Percentiles rank a stretch among this genome's conserved stretches.
Evolutionary conservation across 2,113 vertebrate genomes (phyloP).

Genomic region (Pleuronectes platessa): DNA sequence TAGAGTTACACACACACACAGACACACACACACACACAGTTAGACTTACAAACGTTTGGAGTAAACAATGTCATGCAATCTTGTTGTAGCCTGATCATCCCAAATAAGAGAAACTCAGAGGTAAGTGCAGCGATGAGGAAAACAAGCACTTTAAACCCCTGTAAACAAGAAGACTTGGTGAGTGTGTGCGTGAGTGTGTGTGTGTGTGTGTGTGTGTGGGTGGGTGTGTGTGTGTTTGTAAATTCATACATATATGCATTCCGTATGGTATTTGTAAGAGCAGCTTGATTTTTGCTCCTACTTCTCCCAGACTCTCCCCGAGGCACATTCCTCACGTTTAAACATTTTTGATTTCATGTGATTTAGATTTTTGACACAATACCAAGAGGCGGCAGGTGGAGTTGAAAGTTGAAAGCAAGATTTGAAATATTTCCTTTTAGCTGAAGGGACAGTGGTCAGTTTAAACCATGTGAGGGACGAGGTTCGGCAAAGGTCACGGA

Average conservation of each 20-base stretch:
- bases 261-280: no score
- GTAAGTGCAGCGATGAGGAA: constrained; percentile 54
- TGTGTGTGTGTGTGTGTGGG: no score
- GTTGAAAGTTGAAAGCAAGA: background rate
- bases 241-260: no score
- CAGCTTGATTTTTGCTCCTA: no score
- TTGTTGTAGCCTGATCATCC: constrained; percentile 51
- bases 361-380: background rate
- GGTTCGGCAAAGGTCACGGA: background rate
- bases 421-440: background rate
- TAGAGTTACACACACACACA: constrained; percentile 10
- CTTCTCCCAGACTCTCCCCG: no score
- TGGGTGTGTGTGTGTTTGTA: no score
- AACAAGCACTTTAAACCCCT: constrained; percentile 58
- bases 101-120: constrained; percentile 18
- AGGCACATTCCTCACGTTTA: background rate
- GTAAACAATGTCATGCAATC: constrained; percentile 55
- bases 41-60: background rate
- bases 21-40: constrained; percentile 5
- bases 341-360: background rate
- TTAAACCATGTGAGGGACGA: background rate
- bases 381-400: background rate
- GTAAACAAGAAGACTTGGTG: background rate
- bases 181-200: no score
- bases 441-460: background rate